Percentiles rank a stretch among this genome's conserved stretches.
Conservation (phyloP, 2,797 vertebrate genomes). For the Prionace glauca region DNA sequence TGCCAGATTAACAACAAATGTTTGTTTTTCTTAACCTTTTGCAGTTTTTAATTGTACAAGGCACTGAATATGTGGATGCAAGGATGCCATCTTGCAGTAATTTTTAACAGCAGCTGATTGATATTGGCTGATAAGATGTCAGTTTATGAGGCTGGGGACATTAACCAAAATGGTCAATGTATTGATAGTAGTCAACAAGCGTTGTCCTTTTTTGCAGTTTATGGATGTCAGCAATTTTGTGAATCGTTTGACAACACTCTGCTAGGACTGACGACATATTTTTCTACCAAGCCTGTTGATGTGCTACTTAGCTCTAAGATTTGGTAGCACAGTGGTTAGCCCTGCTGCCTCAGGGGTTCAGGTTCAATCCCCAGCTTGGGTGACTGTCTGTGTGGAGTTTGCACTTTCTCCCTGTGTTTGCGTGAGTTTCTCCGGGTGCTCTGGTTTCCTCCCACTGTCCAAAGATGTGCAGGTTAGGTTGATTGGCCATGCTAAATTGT, state of each 20-base stretch:
- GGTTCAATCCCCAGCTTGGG: no score
- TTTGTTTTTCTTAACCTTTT: background rate
- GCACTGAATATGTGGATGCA: background rate
- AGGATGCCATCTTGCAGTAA: background rate
- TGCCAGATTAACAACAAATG: constrained; percentile 10
- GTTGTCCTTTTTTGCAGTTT: background rate
- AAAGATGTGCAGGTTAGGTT: no score
- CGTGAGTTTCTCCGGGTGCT: no score
- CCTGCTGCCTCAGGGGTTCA: no score
- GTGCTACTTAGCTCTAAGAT: background rate
- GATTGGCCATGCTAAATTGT: no score
- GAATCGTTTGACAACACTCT: background rate
- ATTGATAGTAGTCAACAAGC: no score
- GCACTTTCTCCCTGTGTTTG: no score
- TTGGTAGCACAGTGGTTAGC: no score
- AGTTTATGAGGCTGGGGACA: background rate
- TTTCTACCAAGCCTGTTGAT: background rate
- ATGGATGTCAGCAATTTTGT: background rate
- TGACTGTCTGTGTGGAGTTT: no score
- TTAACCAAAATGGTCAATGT: background rate
- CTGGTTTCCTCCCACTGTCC: no score
- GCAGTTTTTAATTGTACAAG: background rate
- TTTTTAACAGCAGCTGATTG: background rate
- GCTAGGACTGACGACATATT: no score
- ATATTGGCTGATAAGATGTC: background rate